phyloP scores from a whole-genome alignment of 2,113 vertebrate species.

The Pelecanus crispus region DNA sequence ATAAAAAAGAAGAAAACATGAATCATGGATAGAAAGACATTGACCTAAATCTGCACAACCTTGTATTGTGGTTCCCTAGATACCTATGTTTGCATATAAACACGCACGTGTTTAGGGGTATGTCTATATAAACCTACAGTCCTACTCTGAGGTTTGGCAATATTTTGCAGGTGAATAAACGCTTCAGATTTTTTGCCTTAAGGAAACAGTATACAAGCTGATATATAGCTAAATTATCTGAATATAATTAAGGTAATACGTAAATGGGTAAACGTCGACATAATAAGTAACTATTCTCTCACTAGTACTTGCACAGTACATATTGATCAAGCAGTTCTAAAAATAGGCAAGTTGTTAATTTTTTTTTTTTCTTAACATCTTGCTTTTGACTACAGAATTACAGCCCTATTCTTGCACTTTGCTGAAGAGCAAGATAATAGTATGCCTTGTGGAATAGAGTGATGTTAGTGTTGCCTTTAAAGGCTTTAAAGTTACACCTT shows the following conservation, averaged over 20 bases:
- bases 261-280: not conserved
- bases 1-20: not conserved
- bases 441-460: not conserved
- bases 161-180: not conserved
- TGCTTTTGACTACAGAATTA: not conserved
- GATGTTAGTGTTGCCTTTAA: not conserved
- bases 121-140: not conserved
- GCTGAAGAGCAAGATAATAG: not conserved
- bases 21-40: not conserved
- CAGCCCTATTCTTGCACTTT: not conserved
- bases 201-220: not conserved
- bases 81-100: not conserved
- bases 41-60: not conserved
- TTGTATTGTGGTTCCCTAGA: not conserved
- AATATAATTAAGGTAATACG: not conserved
- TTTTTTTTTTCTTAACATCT: slow-evolving; percentile 24
- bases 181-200: not conserved
- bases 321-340: slow-evolving; percentile 29
- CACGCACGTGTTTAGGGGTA: accelerated
- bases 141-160: not conserved
- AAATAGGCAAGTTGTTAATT: not conserved
- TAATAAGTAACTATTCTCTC: not conserved
- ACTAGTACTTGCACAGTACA: not conserved
- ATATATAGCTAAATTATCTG: not conserved
- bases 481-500: not conserved